phyloP scores from a whole-genome alignment of 2,797 vertebrate species.

The Platalea minor region DNA sequence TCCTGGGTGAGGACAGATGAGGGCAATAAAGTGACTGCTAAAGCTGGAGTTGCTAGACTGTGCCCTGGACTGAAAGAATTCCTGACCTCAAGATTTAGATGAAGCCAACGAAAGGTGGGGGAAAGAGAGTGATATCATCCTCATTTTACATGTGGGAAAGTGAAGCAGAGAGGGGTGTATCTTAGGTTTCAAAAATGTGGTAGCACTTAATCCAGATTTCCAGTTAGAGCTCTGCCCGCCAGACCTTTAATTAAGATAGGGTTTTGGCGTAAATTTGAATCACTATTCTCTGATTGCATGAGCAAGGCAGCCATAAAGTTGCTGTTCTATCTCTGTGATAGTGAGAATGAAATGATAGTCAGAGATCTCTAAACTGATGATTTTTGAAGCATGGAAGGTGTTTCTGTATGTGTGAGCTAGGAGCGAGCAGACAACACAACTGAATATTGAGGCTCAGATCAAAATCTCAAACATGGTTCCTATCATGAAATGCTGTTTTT shows the following conservation, averaged over 20 bases:
- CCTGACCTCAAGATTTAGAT: not conserved
- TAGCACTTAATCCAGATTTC: not conserved
- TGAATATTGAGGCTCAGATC: not conserved
- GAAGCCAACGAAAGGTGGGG: not conserved
- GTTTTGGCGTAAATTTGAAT: not conserved
- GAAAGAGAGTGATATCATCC: not conserved
- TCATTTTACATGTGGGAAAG: not conserved
- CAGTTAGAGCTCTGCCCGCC: not conserved
- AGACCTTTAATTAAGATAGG: not conserved
- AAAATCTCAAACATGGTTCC: not conserved
- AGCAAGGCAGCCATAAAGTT: not conserved
- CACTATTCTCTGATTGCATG: not conserved
- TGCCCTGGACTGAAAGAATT: not conserved
- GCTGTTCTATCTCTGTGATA: not conserved
- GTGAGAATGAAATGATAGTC: not conserved
- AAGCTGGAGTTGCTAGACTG: not conserved
- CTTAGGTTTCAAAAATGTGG: not conserved
- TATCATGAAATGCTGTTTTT: not conserved
- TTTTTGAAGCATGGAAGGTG: not conserved
- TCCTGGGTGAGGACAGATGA: not conserved
- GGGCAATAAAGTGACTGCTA: not conserved
- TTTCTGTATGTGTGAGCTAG: not conserved
- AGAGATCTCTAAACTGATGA: not conserved
- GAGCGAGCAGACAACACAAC: not conserved
- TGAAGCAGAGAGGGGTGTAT: not conserved